phyloP scores from a whole-genome alignment of 2,113 vertebrate genomes.

The Gymnocephalus cernua region DNA sequence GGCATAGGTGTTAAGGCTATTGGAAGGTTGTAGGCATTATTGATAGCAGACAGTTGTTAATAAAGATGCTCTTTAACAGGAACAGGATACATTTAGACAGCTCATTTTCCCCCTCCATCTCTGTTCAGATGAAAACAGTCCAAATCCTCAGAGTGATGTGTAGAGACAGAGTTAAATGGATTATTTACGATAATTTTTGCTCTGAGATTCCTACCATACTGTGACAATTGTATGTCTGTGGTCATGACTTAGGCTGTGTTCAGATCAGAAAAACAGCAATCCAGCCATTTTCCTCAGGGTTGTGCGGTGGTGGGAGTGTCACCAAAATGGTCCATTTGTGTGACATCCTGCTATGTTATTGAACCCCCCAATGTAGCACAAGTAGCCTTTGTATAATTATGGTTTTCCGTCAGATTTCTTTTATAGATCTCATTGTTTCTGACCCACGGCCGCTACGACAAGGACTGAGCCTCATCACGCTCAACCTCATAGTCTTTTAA shows the following conservation, averaged over 20 bases:
- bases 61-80: not conserved
- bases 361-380: too few species aligned
- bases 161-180: not conserved
- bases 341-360: too few species aligned
- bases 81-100: slow-evolving; percentile 2
- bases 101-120: not conserved
- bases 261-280: too few species aligned
- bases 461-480: too few species aligned
- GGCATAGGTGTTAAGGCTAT: not conserved
- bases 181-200: not conserved
- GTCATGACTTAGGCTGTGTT: not conserved
- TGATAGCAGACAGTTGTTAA: slow-evolving; percentile 10
- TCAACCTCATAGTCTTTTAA: too few species aligned
- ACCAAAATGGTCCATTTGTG: too few species aligned
- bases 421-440: too few species aligned
- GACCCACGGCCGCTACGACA: too few species aligned
- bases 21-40: not conserved
- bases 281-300: too few species aligned
- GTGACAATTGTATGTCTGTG: not conserved
- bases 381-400: too few species aligned
- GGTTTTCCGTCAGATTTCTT: too few species aligned
- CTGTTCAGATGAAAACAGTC: not conserved
- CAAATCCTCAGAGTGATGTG: not conserved
- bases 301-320: too few species aligned
- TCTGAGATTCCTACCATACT: not conserved